Base-by-base conservation (phyloP, 2,113 vertebrate species). In the Osmerus eperlanus region DNA sequence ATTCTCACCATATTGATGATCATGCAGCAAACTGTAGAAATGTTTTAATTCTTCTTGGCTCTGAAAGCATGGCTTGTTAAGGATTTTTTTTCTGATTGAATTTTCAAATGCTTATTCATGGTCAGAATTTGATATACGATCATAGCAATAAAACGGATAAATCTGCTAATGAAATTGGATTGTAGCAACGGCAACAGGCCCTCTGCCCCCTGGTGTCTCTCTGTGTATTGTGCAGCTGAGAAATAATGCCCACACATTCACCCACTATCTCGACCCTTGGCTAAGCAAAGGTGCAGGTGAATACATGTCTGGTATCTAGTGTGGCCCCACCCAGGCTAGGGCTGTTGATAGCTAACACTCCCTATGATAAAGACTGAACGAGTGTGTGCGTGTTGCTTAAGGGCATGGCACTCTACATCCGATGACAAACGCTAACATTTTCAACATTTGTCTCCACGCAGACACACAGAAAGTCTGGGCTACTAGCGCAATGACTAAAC, bases 61-160 rank as follows among this genome's bases (percentile, higher is more conserved):
- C 80, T 69, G 84, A 86, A 83, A 81, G 83, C 79, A 83, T 82
- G 83, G 82, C 84, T 79, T 84, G 77, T 84, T 82, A 84, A 81
- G 72, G n/a, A 73, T 83, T 81, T 83, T 81, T 83, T 83, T 86
- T 83, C 81, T 80, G 84, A 87, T 73, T 25, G 76, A 76, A 78
- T 69, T 86, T 84, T 82, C 79, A 84, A 82, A 78, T 84, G 81
- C 78, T 83, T 82, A 85, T 87, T 89, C 78, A 78, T 80, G 72
- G 80, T 74, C 75, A 78, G 41, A 32, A 74, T 53, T 76, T 86
- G 85, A 90, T 87, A 80, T 88, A 89, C 52, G 58, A 54, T 73
- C 54, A 19, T 67, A 73, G 76, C 80, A 73, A 83, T 73, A 85
- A 78, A 62, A 82, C 55, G 74, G 80, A 81, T 78, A 78, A 78